phyloP scores from a whole-genome alignment of 2,113 vertebrate genomes.

The Labeo catla region DNA sequence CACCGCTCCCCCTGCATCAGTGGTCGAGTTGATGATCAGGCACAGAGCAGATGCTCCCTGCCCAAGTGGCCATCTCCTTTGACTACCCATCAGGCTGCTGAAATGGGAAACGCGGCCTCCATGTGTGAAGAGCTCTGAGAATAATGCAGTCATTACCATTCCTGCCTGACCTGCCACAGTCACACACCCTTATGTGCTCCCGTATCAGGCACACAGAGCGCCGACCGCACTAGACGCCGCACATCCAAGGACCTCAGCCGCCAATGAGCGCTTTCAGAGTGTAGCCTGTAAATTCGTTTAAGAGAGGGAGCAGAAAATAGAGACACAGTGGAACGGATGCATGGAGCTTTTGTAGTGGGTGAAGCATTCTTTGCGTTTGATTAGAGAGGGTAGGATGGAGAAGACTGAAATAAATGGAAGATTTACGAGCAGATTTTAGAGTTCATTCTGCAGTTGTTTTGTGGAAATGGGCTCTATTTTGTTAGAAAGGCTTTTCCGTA shows the following conservation, averaged over 20 bases:
- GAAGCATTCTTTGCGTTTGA: slow-evolving; percentile 23
- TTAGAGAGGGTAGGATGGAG: slow-evolving; percentile 14
- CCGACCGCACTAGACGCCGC: not conserved
- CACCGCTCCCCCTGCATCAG: not conserved
- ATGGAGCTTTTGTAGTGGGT: not conserved
- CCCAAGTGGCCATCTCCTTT: slow-evolving; percentile 40
- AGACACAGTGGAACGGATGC: not conserved
- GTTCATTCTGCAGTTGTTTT: slow-evolving; percentile 29
- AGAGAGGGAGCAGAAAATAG: slow-evolving; percentile 15
- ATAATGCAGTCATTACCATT: slow-evolving; percentile 53
- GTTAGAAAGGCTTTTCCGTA: slow-evolving; percentile 15
- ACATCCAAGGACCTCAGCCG: slow-evolving; percentile 7
- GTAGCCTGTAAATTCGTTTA: slow-evolving; percentile 20
- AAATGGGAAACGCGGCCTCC: slow-evolving; percentile 42
- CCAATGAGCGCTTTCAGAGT: not conserved
- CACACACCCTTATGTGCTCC: slow-evolving; percentile 25
- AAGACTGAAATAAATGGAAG: slow-evolving; percentile 27
- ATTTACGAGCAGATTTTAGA: slow-evolving; percentile 33
- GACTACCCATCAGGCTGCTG: slow-evolving; percentile 45
- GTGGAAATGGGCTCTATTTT: slow-evolving; percentile 37
- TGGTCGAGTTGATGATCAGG: slow-evolving; percentile 38
- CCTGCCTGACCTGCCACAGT: slow-evolving; percentile 35
- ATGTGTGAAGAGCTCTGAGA: slow-evolving; percentile 49
- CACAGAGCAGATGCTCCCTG: slow-evolving; percentile 41
- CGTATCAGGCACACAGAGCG: not conserved